Percentiles rank a stretch among this genome's conserved stretches.
phyloP scores from a whole-genome alignment of 2,888 invertebrate genomes.

The Lycia hirtaria region DNA sequence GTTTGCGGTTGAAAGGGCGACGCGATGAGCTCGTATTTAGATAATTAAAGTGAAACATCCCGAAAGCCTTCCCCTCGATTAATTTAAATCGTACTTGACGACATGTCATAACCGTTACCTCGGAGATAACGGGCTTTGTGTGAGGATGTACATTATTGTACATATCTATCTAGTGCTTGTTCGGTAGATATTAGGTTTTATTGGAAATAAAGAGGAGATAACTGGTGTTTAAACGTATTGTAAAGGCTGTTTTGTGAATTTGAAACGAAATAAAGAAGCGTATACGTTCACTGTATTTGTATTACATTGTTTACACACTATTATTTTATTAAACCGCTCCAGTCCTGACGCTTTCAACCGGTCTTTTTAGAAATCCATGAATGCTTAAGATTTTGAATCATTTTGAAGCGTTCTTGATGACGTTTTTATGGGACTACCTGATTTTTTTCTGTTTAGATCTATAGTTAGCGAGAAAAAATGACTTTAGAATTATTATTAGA shows the following conservation, averaged over 20 bases:
- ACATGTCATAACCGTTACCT: constrained; percentile 25
- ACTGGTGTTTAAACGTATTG: background rate
- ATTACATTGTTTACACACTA: too few relatives aligned
- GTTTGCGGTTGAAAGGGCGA: constrained; percentile 37
- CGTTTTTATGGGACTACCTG: too few relatives aligned
- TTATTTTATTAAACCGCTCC: too few relatives aligned
- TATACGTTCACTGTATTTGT: too few relatives aligned
- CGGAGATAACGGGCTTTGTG: constrained; percentile 13
- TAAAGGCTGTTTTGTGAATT: background rate
- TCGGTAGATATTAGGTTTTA: background rate
- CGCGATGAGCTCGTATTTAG: constrained; percentile 42
- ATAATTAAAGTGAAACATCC: constrained; percentile 43
- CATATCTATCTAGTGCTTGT: constrained; percentile 6
- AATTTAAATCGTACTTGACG: constrained; percentile 30
- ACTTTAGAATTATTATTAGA: background rate
- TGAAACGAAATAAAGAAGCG: background rate
- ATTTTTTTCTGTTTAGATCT: too few relatives aligned
- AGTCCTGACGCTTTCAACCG: too few relatives aligned
- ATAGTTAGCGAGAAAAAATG: background rate
- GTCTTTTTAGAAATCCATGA: too few relatives aligned
- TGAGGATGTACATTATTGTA: too few relatives aligned
- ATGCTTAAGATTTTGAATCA: too few relatives aligned
- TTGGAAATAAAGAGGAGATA: constrained; percentile 3
- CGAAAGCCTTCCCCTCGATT: constrained; percentile 27
- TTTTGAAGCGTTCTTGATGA: too few relatives aligned